These are phyloP conservation scores for Elysia crispata DNA, from an alignment of 2,888 invertebrate genomes.

Conservation along the genomic window DNA sequence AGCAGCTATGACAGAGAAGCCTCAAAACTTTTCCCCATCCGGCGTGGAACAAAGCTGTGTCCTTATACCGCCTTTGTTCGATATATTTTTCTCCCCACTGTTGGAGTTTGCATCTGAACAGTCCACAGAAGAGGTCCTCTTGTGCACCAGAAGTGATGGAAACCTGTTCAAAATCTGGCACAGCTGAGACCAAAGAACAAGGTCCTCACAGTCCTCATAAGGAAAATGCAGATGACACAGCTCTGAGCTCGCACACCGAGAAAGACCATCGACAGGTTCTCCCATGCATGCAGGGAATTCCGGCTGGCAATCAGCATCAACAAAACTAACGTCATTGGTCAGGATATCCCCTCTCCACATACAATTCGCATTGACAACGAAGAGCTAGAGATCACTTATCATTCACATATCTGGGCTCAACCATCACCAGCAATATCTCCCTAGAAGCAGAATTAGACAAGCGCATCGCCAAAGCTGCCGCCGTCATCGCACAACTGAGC, in stretches of 20 bases:
- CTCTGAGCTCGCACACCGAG: background rate
- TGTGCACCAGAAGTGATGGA: background rate
- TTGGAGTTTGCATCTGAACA: background rate
- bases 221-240: background rate
- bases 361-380: background rate
- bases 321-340: background rate
- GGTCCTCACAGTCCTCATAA: background rate
- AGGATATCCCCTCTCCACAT: background rate
- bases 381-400: background rate
- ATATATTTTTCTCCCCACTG: background rate
- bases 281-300: background rate
- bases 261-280: background rate
- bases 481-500: background rate
- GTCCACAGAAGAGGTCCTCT: background rate
- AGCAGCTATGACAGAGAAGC: too few relatives aligned
- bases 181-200: too few relatives aligned
- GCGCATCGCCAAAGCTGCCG: background rate
- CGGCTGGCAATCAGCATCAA: constrained; percentile 17
- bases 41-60: too few relatives aligned
- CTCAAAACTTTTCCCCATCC: too few relatives aligned
- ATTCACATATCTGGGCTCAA: constrained; percentile 17
- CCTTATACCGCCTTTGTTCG: too few relatives aligned
- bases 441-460: constrained; percentile 13
- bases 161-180: background rate
- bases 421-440: constrained; percentile 25